Evolutionary conservation across 1,140 invertebrate genomes (phyloP).

Genomic region (Archivesica marissinica): DNA sequence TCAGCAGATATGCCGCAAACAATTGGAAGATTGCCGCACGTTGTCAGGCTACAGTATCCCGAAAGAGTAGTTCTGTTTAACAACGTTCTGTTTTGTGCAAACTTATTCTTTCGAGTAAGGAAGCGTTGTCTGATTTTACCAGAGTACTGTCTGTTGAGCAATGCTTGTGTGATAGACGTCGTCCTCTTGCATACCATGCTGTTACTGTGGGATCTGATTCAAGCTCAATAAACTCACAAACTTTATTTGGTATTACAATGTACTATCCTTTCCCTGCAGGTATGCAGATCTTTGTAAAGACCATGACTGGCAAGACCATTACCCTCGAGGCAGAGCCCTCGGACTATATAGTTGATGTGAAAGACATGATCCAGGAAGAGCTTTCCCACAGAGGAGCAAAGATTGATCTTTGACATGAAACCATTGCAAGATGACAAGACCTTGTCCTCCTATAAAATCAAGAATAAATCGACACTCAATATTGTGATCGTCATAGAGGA

Average conservation of each 20-base stretch:
- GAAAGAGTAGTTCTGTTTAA: no score
- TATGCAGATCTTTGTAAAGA: constrained; percentile 98
- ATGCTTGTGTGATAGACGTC: no score
- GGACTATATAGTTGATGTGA: constrained; percentile 97
- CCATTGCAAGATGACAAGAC: constrained; percentile 73
- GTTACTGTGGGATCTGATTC: no score
- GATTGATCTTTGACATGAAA: constrained; percentile 85
- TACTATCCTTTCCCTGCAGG: constrained; percentile 90
- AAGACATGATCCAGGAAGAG: constrained; percentile 94
- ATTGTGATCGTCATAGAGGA: no score
- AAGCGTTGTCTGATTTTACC: no score
- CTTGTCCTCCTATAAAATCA: constrained; percentile 92
- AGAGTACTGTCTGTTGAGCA: no score
- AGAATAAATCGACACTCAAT: no score
- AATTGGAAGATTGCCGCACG: constrained; percentile 92
- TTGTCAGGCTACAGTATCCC: constrained; percentile 89
- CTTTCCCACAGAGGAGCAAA: constrained; percentile 92
- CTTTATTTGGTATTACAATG: constrained; percentile 87
- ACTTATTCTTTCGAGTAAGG: no score
- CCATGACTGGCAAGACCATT: no score
- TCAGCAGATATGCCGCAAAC: constrained; percentile 92
- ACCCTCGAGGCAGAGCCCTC: constrained; percentile 95
- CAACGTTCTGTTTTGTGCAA: no score
- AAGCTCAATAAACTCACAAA: no score
- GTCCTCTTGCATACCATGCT: no score